Evolutionary conservation across 2,797 vertebrate species (phyloP).

Genomic region (Argentina silus): DNA sequence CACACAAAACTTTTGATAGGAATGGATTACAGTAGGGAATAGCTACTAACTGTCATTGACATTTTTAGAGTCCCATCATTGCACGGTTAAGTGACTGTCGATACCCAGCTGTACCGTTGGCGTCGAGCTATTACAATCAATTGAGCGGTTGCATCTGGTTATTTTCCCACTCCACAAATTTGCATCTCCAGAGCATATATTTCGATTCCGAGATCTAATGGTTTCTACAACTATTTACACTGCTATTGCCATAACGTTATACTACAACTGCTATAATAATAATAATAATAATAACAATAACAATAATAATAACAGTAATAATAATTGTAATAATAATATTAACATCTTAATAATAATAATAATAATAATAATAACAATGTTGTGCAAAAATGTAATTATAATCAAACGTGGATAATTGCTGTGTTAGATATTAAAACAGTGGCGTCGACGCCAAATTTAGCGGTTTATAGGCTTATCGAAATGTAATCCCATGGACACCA

Average conservation of each 20-base stretch:
- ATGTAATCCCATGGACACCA: conserved; percentile 1
- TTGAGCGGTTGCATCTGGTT: conserved; percentile 1
- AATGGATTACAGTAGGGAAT: background rate
- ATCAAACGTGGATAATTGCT: background rate
- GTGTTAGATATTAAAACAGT: background rate
- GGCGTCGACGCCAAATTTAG: background rate
- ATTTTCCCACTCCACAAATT: background rate
- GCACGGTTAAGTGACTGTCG: conserved; percentile 46
- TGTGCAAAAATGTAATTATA: no score
- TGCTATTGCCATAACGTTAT: no score
- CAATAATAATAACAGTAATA: background rate
- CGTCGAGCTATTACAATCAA: conserved; percentile 50
- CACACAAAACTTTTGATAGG: background rate
- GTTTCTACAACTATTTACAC: conserved; percentile 4
- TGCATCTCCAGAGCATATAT: conserved; percentile 6
- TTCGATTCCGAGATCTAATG: background rate
- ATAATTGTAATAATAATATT: background rate
- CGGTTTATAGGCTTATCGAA: background rate
- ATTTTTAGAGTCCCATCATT: conserved; percentile 41
- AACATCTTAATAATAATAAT: background rate
- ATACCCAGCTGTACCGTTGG: conserved; percentile 25
- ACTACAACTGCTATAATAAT: background rate
- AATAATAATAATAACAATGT: no score
- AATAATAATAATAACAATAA: background rate
- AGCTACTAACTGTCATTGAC: conserved; percentile 43